A percentile compares a stretch with the other conserved stretches of the same genome.
These are phyloP conservation scores for Nothocercus julius DNA, from an alignment of 2,113 vertebrate genomes.

Conservation along the genomic window DNA sequence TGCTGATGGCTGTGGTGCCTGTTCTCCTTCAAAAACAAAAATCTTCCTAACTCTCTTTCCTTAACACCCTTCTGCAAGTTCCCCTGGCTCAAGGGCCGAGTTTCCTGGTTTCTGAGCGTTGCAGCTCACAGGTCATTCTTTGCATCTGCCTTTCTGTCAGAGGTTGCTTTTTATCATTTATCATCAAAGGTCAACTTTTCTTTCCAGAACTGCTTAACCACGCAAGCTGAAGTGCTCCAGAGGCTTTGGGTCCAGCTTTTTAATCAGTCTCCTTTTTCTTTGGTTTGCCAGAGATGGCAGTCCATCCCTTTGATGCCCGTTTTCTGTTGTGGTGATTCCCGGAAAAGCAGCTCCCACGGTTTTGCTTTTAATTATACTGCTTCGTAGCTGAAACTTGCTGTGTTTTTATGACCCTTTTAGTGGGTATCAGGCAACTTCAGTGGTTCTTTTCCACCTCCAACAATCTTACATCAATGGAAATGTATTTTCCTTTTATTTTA, in stretches of 20 bases:
- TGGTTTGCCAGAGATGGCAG: neutral
- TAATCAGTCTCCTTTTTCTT: neutral
- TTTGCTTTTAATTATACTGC: neutral
- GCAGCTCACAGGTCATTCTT: neutral
- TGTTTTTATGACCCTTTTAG: neutral
- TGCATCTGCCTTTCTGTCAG: neutral
- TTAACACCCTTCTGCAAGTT: neutral
- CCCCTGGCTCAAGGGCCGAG: accelerated
- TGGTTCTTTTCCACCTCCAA: neutral
- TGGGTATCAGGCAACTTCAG: neutral
- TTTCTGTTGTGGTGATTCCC: neutral
- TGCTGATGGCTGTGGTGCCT: neutral
- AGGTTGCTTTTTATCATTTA: neutral
- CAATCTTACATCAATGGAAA: neutral
- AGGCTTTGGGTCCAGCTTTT: neutral
- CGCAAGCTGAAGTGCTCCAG: neutral
- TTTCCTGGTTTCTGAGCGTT: neutral
- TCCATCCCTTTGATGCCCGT: neutral
- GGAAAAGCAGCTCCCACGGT: neutral
- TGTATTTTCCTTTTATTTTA: neutral
- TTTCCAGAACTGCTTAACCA: neutral
- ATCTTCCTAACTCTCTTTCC: too few relatives aligned
- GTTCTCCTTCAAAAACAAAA: neutral
- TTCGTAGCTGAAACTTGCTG: neutral
- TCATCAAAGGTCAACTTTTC: accelerated